phyloP scores from a whole-genome alignment of 92 coral and sea anemone genomes.

The Epizoanthus rinbou region DNA sequence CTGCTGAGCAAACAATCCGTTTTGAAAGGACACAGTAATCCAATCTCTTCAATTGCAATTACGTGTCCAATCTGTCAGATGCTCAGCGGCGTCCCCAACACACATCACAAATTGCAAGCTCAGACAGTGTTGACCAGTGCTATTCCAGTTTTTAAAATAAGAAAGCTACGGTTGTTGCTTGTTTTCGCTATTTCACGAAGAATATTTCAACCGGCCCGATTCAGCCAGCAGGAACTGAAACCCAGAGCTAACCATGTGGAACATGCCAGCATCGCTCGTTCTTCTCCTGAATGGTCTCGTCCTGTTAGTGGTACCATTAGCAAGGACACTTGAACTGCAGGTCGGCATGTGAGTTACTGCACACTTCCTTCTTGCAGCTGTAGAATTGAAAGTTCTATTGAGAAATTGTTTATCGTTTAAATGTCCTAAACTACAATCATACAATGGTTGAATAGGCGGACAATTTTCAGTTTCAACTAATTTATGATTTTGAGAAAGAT shows the following conservation, averaged over 20 bases:
- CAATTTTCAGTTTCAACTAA: background rate
- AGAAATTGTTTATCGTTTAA: background rate
- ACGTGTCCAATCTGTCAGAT: conserved; percentile 6
- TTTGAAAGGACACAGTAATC: conserved; percentile 14
- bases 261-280: background rate
- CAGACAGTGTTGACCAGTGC: no score
- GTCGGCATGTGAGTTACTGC: conserved; percentile 23
- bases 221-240: background rate
- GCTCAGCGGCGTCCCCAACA: background rate
- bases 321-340: conserved; percentile 12
- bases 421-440: background rate
- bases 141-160: background rate
- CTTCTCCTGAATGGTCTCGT: background rate
- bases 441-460: background rate
- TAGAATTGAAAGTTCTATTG: background rate
- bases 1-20: background rate
- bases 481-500: background rate
- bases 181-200: background rate
- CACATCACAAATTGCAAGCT: background rate
- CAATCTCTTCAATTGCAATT: conserved; percentile 10
- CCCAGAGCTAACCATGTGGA: background rate
- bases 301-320: background rate
- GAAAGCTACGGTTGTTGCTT: background rate
- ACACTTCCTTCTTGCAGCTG: background rate
- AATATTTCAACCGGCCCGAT: background rate